These are phyloP conservation scores for Felis catus DNA, from an alignment of 2,113 vertebrate species.

Conservation along the genomic window DNA sequence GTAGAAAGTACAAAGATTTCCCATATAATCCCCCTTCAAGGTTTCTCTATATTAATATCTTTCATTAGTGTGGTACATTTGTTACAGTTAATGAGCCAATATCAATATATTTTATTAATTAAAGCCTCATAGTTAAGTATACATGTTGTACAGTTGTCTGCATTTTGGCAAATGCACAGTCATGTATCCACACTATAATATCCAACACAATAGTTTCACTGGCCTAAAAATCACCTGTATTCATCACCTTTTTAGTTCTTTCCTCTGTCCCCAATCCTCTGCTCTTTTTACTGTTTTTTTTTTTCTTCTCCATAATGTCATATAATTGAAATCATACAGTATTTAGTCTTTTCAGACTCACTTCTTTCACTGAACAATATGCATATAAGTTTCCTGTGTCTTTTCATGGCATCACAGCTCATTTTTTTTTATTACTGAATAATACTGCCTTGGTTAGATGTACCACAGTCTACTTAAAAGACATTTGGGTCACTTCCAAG, in stretches of 20 bases:
- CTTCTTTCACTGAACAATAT: not conserved
- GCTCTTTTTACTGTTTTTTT: not conserved
- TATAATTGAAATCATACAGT: not conserved
- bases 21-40: not conserved
- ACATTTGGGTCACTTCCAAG: not conserved
- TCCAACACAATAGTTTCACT: not conserved
- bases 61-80: not conserved
- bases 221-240: not conserved
- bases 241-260: not conserved
- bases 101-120: not conserved
- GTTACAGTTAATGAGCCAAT: not conserved
- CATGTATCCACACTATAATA: not conserved
- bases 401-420: not conserved
- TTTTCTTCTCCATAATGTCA: slow-evolving; percentile 10
- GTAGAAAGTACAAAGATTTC: not conserved
- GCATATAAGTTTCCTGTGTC: not conserved
- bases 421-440: slow-evolving; percentile 11
- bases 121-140: not conserved
- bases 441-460: not conserved
- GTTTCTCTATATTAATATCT: not conserved
- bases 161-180: not conserved
- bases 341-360: not conserved
- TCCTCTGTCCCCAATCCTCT: not conserved
- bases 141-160: not conserved
- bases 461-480: not conserved